Evolutionary conservation across 2,113 vertebrate genomes (phyloP).

Genomic region (Caretta caretta): DNA sequence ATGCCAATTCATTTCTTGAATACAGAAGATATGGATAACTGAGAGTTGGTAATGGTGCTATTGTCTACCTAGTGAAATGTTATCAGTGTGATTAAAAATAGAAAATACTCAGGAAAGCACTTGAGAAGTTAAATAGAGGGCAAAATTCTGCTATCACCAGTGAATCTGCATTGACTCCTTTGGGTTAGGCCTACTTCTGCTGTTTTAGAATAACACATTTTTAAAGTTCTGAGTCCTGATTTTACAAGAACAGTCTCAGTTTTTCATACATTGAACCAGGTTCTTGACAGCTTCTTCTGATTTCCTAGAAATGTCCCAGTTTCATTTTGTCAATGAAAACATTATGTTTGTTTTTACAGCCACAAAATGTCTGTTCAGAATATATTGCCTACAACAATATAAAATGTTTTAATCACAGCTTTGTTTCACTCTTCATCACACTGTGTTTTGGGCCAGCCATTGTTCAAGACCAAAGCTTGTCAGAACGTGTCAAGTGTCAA

Average conservation of each 20-base stretch:
- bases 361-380: background rate
- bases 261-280: background rate
- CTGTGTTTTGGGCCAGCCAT: background rate
- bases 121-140: background rate
- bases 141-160: constrained; percentile 11
- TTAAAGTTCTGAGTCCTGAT: background rate
- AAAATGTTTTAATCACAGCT: background rate
- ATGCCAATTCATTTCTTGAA: background rate
- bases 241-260: background rate
- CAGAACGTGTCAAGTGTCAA: background rate
- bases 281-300: background rate
- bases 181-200: constrained; percentile 11
- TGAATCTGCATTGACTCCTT: constrained; percentile 26
- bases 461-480: background rate
- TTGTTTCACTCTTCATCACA: background rate
- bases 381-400: background rate
- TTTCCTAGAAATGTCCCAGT: background rate
- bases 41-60: background rate
- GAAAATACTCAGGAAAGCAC: background rate
- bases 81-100: constrained; percentile 20
- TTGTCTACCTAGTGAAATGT: background rate
- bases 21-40: background rate
- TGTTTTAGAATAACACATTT: constrained; percentile 6
- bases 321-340: background rate
- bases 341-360: background rate